Conservation (phyloP, 2,797 vertebrate species). For the Lutra lutra region DNA sequence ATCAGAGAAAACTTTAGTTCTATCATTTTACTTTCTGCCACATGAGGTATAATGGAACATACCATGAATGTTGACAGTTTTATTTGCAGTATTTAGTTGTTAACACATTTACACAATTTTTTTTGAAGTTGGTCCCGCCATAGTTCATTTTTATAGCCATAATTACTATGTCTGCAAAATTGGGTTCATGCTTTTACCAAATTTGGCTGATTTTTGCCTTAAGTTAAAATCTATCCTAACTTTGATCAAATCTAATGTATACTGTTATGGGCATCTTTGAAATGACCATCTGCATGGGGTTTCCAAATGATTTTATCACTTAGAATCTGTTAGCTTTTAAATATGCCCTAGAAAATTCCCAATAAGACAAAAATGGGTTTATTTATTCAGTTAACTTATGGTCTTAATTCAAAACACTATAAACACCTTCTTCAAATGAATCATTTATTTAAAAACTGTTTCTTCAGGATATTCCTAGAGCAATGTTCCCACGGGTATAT, state of each 20-base stretch:
- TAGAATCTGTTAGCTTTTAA: slow-evolving; percentile 51
- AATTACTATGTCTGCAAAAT: slow-evolving; percentile 39
- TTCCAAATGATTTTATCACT: slow-evolving; percentile 70
- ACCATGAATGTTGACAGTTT: slow-evolving; percentile 73
- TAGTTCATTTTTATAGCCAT: slow-evolving; percentile 57
- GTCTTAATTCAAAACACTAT: not conserved
- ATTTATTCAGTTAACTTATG: slow-evolving; percentile 11
- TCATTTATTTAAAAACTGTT: not conserved
- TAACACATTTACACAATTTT: slow-evolving; percentile 79
- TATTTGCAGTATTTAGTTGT: slow-evolving; percentile 74
- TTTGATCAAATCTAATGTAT: slow-evolving; percentile 80
- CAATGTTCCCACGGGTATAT: not conserved
- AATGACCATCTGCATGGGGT: slow-evolving; percentile 46
- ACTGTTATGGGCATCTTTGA: slow-evolving; percentile 74
- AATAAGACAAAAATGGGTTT: slow-evolving; percentile 47
- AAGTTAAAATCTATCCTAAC: slow-evolving; percentile 80
- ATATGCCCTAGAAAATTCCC: slow-evolving; percentile 56
- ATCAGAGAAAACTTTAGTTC: slow-evolving; percentile 50
- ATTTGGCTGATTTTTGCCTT: slow-evolving; percentile 34
- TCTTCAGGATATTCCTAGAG: not conserved
- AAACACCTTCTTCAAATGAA: not conserved
- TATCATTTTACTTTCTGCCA: slow-evolving; percentile 57
- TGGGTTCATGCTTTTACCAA: not conserved
- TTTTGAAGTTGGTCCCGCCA: not conserved
- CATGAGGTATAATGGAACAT: slow-evolving; percentile 75